Base-by-base conservation (phyloP, 1,140 invertebrate species). In the Elymnias hypermnestra region DNA sequence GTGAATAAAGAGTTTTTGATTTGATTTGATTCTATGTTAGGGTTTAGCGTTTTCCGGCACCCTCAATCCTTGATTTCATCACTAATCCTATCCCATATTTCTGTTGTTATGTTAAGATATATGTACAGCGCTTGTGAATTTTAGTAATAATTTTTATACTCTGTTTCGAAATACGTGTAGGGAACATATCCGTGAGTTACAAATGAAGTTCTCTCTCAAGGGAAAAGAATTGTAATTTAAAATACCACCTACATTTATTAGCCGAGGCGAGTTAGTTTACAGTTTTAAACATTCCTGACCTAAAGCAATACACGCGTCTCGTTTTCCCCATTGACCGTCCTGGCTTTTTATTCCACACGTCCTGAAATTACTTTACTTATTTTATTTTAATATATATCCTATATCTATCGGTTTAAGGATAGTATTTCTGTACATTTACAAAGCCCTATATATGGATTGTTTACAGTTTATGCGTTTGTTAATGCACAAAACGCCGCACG, bases 251-350 rank as follows among this genome's bases (percentile, higher is more conserved):
- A 15, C 7, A 15, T 17, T 33, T 29, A 10, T 15, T 7, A 2
- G 10, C 7, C 14, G 29, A 33, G 7, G 3, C 29, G 15, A 33
- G 29, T 33, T 15, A 33, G 29, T 33, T 33, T 10, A 21, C 26
- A 39, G 26, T 46, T 53, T 4, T 26, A 47, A 40, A 18, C 45
- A 48, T 51, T 59, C 53, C 67, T 65, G 72, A 78, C 72, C 74
- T 75, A 73, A 41, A 56, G 41, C 57, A 70, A 57, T 42, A 39
- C 53, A 38, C 37, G 29, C 41, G 42, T 48, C 25, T 57, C 52
- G 46, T 41, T 47, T 73, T 63, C 35, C 62, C 67, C 47, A 66
- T 47, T 70, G 69, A 73, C 69, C 65, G 69, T 57, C 26, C 52
- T 49, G 48, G 47, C 43, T 55, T 58, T 54, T 57, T 54, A 56